Conservation (phyloP, 2,113 vertebrate genomes). For the Condylura cristata region DNA sequence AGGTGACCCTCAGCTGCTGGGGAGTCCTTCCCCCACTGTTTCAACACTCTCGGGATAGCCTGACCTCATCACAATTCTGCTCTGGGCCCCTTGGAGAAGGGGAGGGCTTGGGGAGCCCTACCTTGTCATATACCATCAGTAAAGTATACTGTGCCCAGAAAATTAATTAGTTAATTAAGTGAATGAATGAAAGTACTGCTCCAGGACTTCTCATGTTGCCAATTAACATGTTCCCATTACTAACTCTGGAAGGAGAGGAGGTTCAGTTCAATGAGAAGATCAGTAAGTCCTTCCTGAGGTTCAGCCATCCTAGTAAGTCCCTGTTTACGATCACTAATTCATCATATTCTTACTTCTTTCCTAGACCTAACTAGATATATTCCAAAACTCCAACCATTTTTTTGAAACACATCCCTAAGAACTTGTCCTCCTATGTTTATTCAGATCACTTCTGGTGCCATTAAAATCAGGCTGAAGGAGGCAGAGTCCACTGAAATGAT, state of each 20-base stretch:
- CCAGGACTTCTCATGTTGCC: neutral
- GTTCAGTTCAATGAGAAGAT: neutral
- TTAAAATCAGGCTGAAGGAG: conserved; percentile 87
- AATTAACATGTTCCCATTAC: neutral
- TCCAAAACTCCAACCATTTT: neutral
- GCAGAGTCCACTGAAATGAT: conserved; percentile 88
- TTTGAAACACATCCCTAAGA: conserved; percentile 18
- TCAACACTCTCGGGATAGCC: no score
- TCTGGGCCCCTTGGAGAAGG: no score
- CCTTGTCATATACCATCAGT: neutral
- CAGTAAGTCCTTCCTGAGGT: neutral
- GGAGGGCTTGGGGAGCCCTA: neutral
- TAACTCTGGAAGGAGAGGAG: neutral
- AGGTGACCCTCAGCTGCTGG: no score
- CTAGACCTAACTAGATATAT: neutral
- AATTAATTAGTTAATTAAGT: no score
- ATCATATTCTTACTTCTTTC: neutral
- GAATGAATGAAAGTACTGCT: neutral
- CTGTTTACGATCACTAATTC: neutral
- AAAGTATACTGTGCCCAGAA: no score
- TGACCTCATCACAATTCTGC: no score
- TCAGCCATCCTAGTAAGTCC: no score
- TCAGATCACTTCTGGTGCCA: conserved; percentile 88
- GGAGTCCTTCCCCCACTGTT: no score
- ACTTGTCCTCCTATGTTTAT: neutral